Conservation (phyloP, 2,888 invertebrate genomes). For the Eledone cirrhosa region DNA sequence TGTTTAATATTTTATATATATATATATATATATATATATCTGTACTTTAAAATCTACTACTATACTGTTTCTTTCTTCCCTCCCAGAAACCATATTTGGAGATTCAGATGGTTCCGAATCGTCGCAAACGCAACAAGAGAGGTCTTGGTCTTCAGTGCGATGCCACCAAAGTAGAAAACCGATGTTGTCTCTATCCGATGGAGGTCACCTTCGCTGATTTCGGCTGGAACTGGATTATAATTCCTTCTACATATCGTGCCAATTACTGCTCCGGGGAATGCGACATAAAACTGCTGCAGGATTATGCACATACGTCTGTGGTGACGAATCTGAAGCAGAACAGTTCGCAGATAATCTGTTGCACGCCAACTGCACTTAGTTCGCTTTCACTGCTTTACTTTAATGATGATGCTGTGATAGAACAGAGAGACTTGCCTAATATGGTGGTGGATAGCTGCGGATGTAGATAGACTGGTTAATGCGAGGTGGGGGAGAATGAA, state of each 20-base stretch:
- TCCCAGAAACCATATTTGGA: conserved; percentile 56
- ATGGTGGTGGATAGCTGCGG: conserved; percentile 56
- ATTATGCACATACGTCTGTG: conserved; percentile 87
- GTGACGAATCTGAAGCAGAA: conserved; percentile 80
- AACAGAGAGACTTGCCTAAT: conserved; percentile 50
- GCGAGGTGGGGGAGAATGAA: neutral
- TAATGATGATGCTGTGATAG: conserved; percentile 78
- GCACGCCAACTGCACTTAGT: conserved; percentile 87
- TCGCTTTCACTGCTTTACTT: conserved; percentile 88
- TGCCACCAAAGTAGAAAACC: conserved; percentile 80
- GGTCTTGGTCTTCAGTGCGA: conserved; percentile 86
- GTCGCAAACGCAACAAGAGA: conserved; percentile 71
- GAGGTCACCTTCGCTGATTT: conserved; percentile 93
- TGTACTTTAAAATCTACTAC: no score
- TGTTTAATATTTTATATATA: no score
- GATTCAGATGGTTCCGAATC: conserved; percentile 43
- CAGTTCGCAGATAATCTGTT: conserved; percentile 82
- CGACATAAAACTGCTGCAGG: conserved; percentile 85
- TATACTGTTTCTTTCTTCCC: conserved; percentile 28
- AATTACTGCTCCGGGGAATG: conserved; percentile 97
- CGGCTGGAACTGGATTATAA: conserved; percentile 98
- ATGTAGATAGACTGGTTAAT: conserved; percentile 45
- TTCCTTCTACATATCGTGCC: conserved; percentile 92
- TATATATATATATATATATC: no score
- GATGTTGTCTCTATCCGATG: conserved; percentile 94